Evolutionary conservation across 2,797 vertebrate genomes (phyloP), one percentile per base, ranked within the genome.

Genomic region (Clarias pachynema): DNA sequence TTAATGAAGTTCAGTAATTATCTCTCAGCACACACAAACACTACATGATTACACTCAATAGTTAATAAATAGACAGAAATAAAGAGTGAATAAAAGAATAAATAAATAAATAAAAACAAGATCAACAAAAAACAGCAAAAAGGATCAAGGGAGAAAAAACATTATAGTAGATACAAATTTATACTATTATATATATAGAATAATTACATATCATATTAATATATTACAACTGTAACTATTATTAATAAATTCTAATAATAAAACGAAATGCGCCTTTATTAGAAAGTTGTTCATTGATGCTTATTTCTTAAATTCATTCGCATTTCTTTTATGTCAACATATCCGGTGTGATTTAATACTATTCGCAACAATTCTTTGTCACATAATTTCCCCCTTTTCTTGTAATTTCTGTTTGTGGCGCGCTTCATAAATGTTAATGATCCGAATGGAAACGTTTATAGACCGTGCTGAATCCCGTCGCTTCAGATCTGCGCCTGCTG

Each of bases 361-460:
- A 49, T 49, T 72, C 56, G 16, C 65, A 20, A 22, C 68, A 69
- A 44, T 86, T 82, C 37, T 56, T 81, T 26, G 24, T 20, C 72
- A 81, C 63, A 66, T 63, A 22, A 29, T 59, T 10, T 69, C 59
- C 24, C 22, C 60, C 3, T 20, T 10, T 70, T 65, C 31, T 62
- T 79, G 73, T 79, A 83, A 86, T 86, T 86, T 86, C 59, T 83
- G 74, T 86, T 86, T 86, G 85, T 83, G 62, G 56, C 53, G 81
- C 81, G 73, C 73, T 85, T 83, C 79, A 86, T 89, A 87, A 87
- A 87, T 89, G 86, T 83, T 83, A 84, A 87, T 90, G 75, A 85
- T 85, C 83, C 78, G 49, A 62, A 65, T 79, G 87, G 34, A 78
- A 78, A 77, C 86, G 72, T 86, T 29, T 80, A 70, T 83, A 68